Evolutionary conservation across 2,113 vertebrate genomes (phyloP).

Genomic region (Glaucomys volans): DNA sequence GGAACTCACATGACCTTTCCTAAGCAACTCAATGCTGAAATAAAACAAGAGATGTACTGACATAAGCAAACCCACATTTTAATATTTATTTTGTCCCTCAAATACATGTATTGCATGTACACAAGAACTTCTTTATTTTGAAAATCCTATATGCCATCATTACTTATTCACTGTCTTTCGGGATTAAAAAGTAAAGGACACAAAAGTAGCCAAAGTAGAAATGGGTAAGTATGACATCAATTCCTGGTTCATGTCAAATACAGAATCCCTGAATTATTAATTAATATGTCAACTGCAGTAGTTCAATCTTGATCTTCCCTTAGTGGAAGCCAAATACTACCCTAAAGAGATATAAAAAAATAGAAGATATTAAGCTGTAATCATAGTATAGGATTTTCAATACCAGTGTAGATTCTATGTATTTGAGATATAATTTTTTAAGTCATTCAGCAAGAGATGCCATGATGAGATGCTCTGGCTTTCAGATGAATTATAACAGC

Average conservation of each 20-base stretch:
- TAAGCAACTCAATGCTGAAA: slow-evolving; percentile 14
- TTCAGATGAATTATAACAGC: not conserved
- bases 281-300: not conserved
- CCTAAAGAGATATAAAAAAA: not conserved
- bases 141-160: not conserved
- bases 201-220: not conserved
- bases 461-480: not conserved
- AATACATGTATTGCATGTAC: not conserved
- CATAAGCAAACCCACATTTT: slow-evolving; percentile 15
- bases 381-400: not conserved
- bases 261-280: not conserved
- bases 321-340: not conserved
- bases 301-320: not conserved
- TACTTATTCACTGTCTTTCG: slow-evolving; percentile 10
- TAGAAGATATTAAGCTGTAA: slow-evolving; percentile 1
- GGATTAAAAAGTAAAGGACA: not conserved
- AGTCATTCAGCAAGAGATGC: not conserved
- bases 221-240: not conserved
- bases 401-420: not conserved
- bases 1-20: not conserved
- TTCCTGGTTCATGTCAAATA: slow-evolving; percentile 8
- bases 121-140: slow-evolving; percentile 34
- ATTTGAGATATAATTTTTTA: slow-evolving; percentile 3
- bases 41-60: slow-evolving; percentile 25
- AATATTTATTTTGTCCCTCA: not conserved